Conservation (phyloP, 2,797 vertebrate species). For the Sebastes trivittatus region DNA sequence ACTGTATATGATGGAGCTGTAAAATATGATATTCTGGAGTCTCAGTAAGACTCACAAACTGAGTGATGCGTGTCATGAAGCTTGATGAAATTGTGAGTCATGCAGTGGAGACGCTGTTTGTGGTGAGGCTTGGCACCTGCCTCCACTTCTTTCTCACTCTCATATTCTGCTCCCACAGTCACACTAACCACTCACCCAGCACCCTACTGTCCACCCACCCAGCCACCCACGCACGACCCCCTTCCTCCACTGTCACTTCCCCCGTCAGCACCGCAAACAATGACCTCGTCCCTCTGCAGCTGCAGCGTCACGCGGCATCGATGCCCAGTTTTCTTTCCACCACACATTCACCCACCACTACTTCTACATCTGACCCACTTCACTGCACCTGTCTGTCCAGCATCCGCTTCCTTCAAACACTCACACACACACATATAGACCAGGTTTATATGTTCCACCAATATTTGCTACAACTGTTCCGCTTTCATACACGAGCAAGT, state of each 20-base stretch:
- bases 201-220: neutral
- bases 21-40: neutral
- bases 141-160: constrained; percentile 54
- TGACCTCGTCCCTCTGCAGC: neutral
- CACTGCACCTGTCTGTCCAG: constrained; percentile 50
- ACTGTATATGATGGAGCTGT: neutral
- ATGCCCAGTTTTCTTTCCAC: constrained; percentile 26
- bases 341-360: neutral
- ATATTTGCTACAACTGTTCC: constrained; percentile 28
- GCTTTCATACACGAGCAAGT: neutral
- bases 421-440: constrained; percentile 25
- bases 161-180: constrained; percentile 34
- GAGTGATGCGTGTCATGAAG: neutral
- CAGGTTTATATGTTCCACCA: constrained; percentile 38
- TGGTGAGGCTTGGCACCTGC: constrained; percentile 59
- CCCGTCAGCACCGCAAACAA: neutral
- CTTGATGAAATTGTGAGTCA: constrained; percentile 59
- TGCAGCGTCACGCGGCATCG: neutral
- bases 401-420: constrained; percentile 15
- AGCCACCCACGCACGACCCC: neutral
- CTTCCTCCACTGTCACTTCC: neutral
- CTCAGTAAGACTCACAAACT: neutral
- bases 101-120: constrained; percentile 48
- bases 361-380: constrained; percentile 31
- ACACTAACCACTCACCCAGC: constrained; percentile 1